Conservation (phyloP, 2,888 invertebrate genomes). For the Nomada lathburiana region DNA sequence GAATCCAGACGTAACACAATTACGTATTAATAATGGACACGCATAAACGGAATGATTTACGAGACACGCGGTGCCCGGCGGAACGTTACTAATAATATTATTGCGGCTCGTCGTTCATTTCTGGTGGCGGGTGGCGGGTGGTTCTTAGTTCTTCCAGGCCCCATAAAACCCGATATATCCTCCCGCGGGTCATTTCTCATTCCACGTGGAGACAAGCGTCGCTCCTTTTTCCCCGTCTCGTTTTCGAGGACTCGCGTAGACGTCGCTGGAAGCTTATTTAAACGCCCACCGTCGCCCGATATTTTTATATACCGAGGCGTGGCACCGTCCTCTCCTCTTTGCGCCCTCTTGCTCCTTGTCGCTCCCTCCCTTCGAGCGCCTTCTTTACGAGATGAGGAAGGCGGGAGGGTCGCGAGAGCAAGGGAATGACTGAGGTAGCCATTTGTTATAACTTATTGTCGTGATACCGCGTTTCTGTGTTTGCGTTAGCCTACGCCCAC, state of each 20-base stretch:
- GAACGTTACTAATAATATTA: constrained; percentile 52
- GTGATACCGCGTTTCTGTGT: constrained; percentile 69
- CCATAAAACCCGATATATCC: constrained; percentile 64
- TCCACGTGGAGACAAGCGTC: constrained; percentile 54
- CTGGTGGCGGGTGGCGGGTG: constrained; percentile 5
- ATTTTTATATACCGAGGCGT: constrained; percentile 76
- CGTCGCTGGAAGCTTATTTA: constrained; percentile 64
- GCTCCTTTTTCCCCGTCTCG: constrained; percentile 62
- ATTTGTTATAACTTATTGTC: constrained; percentile 76
- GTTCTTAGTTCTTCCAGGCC: constrained; percentile 26
- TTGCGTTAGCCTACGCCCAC: constrained; percentile 70
- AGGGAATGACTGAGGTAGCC: constrained; percentile 65
- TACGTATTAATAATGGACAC: constrained; percentile 15
- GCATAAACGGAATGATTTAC: constrained; percentile 8
- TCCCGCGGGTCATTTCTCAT: constrained; percentile 58
- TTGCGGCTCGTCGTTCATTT: constrained; percentile 42
- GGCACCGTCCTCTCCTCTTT: constrained; percentile 59
- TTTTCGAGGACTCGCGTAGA: constrained; percentile 64
- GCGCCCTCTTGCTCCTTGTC: not conserved
- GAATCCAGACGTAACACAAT: not conserved
- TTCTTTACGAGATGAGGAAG: constrained; percentile 20
- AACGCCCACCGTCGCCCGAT: constrained; percentile 73
- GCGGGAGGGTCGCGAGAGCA: constrained; percentile 17
- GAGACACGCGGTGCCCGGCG: not conserved
- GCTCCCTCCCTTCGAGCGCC: not conserved